These are phyloP conservation scores for Corythornis cristatus DNA, from an alignment of 2,113 vertebrate species.

Conservation along the genomic window DNA sequence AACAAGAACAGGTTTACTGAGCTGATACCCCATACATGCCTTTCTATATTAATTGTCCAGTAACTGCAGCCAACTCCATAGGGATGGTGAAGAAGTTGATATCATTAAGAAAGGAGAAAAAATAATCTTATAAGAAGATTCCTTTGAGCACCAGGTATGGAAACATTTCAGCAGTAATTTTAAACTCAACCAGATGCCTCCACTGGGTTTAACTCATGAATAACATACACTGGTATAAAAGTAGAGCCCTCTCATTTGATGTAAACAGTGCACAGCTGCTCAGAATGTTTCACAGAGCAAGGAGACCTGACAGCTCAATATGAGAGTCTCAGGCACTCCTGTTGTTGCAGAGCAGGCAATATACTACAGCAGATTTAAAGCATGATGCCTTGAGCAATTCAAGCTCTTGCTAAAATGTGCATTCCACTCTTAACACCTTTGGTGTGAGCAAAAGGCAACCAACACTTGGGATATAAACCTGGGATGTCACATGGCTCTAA, in stretches of 20 bases:
- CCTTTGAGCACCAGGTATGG: neutral
- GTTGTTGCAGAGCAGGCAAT: neutral
- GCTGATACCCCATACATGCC: neutral
- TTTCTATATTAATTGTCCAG: neutral
- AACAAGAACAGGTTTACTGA: neutral
- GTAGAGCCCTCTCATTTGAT: neutral
- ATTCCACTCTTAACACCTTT: neutral
- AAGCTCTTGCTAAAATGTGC: fast-evolving
- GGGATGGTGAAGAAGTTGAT: neutral
- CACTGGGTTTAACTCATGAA: neutral
- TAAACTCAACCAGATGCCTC: neutral
- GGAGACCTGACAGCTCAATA: neutral
- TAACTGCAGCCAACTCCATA: neutral
- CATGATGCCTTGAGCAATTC: neutral
- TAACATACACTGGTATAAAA: neutral
- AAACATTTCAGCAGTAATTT: neutral
- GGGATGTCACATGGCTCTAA: neutral
- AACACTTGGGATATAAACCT: neutral
- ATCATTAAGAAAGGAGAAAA: neutral
- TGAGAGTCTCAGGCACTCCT: neutral
- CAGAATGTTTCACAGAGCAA: neutral
- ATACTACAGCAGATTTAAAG: neutral
- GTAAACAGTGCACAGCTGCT: neutral
- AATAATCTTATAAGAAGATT: neutral
- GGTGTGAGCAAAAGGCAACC: neutral